Percentiles rank a stretch among this genome's conserved stretches.
Evolutionary conservation across 2,888 invertebrate species (phyloP).

Genomic region (Drosophila cognata): DNA sequence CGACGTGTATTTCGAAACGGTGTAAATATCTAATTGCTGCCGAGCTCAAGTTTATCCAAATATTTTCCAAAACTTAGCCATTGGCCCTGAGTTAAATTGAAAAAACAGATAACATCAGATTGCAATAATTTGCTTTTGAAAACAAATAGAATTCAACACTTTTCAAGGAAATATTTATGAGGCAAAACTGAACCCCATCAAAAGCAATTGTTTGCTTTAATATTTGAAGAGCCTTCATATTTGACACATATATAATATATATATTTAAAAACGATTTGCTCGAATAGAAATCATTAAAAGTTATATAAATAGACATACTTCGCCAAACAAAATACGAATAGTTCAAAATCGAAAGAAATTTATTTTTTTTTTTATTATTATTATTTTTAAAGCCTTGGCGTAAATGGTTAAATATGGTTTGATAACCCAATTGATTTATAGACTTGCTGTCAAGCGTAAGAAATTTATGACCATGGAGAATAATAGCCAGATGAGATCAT

Average conservation of each 20-base stretch:
- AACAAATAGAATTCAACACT: constrained; percentile 19
- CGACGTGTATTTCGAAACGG: constrained; percentile 49
- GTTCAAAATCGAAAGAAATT: constrained; percentile 4
- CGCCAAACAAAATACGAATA: constrained; percentile 8
- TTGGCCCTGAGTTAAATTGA: constrained; percentile 48
- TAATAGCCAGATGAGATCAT: background rate
- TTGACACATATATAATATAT: constrained; percentile 6
- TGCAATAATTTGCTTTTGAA: constrained; percentile 34
- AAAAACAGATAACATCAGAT: constrained; percentile 4
- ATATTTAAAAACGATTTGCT: constrained; percentile 19
- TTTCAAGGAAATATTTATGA: constrained; percentile 42
- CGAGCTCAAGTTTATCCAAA: constrained; percentile 61
- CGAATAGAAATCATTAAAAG: constrained; percentile 3
- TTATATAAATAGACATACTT: constrained; percentile 10
- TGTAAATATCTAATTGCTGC: constrained; percentile 50
- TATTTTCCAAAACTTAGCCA: constrained; percentile 55
- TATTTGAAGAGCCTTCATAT: constrained; percentile 48
- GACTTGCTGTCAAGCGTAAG: background rate
- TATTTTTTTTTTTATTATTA: background rate
- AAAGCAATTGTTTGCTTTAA: constrained; percentile 19
- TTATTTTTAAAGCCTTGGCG: constrained; percentile 19
- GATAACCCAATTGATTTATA: constrained; percentile 7
- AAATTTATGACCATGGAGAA: background rate
- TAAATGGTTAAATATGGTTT: background rate
- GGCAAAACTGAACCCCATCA: constrained; percentile 19